These are phyloP conservation scores for Barypeithes pellucidus DNA, from an alignment of 2,888 invertebrate genomes.

Conservation along the genomic window DNA sequence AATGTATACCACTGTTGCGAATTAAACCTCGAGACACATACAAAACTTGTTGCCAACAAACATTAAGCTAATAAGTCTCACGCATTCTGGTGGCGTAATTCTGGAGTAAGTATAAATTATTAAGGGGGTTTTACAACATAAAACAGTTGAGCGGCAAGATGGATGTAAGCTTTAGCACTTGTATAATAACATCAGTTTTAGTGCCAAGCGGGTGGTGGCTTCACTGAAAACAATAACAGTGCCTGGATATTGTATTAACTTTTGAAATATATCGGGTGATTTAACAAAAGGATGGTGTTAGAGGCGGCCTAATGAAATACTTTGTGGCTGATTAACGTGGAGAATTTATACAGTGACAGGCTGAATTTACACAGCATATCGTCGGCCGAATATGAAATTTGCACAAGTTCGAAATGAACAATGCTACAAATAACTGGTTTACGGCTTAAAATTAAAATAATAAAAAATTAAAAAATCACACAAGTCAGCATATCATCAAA, in stretches of 20 bases:
- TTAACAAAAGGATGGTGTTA: slow-evolving; percentile 27
- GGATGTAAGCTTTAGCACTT: slow-evolving; percentile 44
- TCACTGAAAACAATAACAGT: slow-evolving; percentile 40
- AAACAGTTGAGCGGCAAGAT: slow-evolving; percentile 42
- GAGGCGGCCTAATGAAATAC: slow-evolving; percentile 5
- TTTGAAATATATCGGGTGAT: slow-evolving; percentile 30
- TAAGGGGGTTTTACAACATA: slow-evolving; percentile 38
- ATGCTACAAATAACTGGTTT: too few species aligned
- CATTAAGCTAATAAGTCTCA: slow-evolving; percentile 50
- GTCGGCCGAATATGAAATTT: too few species aligned
- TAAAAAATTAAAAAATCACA: too few species aligned
- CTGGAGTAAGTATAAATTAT: slow-evolving; percentile 46
- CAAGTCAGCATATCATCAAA: too few species aligned
- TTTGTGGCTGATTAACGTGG: too few species aligned
- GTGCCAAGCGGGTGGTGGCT: slow-evolving; percentile 22
- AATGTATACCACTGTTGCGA: slow-evolving; percentile 11
- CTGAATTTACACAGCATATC: too few species aligned
- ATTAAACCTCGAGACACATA: slow-evolving; percentile 7
- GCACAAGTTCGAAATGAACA: too few species aligned
- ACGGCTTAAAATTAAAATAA: too few species aligned
- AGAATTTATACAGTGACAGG: too few species aligned
- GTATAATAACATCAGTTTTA: slow-evolving; percentile 41
- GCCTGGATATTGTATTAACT: slow-evolving; percentile 34
- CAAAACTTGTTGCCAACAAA: slow-evolving; percentile 40
- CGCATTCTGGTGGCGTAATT: slow-evolving; percentile 35